Evolutionary conservation across 2,888 invertebrate species (phyloP).

Genomic region (Panzeria rudis): DNA sequence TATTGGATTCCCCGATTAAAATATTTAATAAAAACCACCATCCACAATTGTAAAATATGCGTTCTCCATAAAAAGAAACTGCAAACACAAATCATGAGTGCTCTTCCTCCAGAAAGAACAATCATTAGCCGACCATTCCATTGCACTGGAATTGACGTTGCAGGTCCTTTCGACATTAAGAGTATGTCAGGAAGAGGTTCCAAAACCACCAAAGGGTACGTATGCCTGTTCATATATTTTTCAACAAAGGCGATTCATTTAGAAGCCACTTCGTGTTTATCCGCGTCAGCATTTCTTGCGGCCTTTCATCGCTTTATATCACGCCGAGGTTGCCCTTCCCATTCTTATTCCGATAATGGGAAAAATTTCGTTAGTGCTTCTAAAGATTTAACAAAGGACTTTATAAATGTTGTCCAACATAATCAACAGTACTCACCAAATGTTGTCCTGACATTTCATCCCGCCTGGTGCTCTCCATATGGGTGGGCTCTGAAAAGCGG

Average conservation of each 20-base stretch:
- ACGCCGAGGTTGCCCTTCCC: no score
- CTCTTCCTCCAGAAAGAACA: no score
- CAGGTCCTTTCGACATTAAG: slow-evolving; percentile 18
- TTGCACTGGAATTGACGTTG: neutral
- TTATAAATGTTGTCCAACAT: neutral
- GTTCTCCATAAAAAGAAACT: no score
- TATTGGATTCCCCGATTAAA: no score
- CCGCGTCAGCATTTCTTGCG: neutral
- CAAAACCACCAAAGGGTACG: slow-evolving; percentile 6
- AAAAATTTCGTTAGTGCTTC: neutral
- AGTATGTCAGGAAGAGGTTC: slow-evolving; percentile 3
- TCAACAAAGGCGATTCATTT: neutral
- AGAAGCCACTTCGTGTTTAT: neutral
- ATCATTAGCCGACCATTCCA: neutral
- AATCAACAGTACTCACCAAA: neutral
- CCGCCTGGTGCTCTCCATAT: neutral
- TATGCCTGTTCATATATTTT: neutral
- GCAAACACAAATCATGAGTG: no score
- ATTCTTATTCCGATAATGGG: neutral
- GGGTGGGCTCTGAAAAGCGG: no score
- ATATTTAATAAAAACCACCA: no score
- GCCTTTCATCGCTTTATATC: neutral
- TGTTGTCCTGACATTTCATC: neutral
- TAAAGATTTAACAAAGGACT: neutral
- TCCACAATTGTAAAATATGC: no score